Percentiles rank a stretch among this genome's conserved stretches.
phyloP scores from a whole-genome alignment of 2,113 vertebrate species.

The Callospermophilus lateralis region DNA sequence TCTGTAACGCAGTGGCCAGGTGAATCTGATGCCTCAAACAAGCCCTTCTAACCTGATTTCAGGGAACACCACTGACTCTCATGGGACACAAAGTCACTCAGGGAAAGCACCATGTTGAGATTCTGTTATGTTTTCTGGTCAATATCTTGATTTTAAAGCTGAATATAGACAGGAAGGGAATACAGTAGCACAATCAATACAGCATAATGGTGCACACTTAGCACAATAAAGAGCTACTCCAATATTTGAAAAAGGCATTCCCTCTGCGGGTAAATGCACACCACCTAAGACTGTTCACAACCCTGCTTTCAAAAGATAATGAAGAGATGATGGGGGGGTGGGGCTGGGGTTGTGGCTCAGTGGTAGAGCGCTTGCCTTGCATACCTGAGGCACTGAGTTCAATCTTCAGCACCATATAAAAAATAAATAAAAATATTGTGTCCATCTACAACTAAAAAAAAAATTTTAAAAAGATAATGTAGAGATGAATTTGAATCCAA shows the following conservation, averaged over 20 bases:
- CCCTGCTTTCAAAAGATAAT: background rate
- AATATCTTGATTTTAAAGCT: slow-evolving; percentile 12
- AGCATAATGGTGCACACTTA: background rate
- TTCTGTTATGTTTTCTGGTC: background rate
- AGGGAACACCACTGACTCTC: background rate
- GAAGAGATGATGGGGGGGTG: too few species aligned
- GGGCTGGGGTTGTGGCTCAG: too few species aligned
- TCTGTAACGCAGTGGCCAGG: background rate
- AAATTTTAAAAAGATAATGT: background rate
- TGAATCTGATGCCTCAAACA: background rate
- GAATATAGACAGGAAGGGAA: background rate
- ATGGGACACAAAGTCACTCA: background rate
- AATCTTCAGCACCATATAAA: too few species aligned
- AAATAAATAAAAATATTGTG: too few species aligned
- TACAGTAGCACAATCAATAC: background rate
- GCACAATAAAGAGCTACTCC: background rate
- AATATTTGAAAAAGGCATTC: background rate
- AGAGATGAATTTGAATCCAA: background rate
- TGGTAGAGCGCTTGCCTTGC: too few species aligned
- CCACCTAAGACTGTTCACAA: background rate
- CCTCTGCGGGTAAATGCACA: too few species aligned
- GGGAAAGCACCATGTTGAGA: background rate
- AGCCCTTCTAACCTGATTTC: background rate
- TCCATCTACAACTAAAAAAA: too few species aligned
- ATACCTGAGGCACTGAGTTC: too few species aligned